Conservation (phyloP, 2,113 vertebrate genomes). For the Chrysochloris asiatica region DNA sequence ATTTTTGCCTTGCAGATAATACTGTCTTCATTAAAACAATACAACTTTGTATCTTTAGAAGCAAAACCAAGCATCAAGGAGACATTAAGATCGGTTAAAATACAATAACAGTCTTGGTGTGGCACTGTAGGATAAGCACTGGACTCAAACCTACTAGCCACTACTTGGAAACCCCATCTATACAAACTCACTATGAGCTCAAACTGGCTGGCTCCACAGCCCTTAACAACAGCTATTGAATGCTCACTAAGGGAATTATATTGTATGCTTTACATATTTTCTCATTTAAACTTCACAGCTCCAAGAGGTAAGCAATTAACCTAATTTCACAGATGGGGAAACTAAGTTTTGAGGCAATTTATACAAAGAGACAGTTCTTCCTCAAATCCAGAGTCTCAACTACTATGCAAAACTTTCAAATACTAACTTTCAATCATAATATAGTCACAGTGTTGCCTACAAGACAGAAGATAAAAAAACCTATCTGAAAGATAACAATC, state of each 20-base stretch:
- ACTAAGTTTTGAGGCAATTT: conserved; percentile 36
- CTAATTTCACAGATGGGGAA: conserved; percentile 16
- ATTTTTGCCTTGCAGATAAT: not conserved
- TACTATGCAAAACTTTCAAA: not conserved
- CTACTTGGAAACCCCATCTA: too few species aligned
- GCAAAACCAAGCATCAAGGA: conserved; percentile 3
- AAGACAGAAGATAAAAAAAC: conserved; percentile 1
- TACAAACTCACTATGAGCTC: too few species aligned
- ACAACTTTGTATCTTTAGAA: not conserved
- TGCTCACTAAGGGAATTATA: not conserved
- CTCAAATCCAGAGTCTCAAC: not conserved
- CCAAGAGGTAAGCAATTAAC: not conserved
- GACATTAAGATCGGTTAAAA: not conserved
- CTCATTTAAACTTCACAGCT: not conserved
- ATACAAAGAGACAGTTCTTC: not conserved
- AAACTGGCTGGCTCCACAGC: too few species aligned
- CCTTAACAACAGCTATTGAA: not conserved
- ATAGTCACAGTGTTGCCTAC: not conserved
- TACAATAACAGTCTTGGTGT: too few species aligned
- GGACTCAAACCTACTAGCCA: too few species aligned
- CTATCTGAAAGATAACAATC: not conserved
- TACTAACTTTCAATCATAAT: not conserved
- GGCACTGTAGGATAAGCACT: too few species aligned
- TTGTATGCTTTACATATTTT: not conserved
- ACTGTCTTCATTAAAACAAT: not conserved